Percentiles rank a stretch among this genome's conserved stretches.
phyloP scores from a whole-genome alignment of 2,797 vertebrate species.

The Pangasius mekongensis region DNA sequence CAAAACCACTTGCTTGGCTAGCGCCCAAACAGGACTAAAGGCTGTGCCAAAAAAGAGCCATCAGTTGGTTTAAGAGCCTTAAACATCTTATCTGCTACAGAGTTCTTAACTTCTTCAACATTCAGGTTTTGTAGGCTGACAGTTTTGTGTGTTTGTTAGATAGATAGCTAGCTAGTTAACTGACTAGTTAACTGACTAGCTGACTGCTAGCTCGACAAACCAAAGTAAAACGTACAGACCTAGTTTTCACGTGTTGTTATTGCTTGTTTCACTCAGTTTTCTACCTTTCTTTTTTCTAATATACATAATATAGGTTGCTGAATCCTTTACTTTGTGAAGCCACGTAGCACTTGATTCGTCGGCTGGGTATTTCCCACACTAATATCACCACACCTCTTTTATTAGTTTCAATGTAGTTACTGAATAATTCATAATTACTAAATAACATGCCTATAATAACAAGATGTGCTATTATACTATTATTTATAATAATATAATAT shows the following conservation, averaged over 20 bases:
- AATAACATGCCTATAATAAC: background rate
- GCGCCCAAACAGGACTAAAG: background rate
- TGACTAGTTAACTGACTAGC: background rate
- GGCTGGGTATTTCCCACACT: background rate
- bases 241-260: background rate
- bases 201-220: background rate
- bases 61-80: background rate
- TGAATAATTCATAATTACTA: background rate
- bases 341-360: background rate
- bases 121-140: background rate
- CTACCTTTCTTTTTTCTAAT: background rate
- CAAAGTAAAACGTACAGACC: background rate
- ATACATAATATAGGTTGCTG: background rate
- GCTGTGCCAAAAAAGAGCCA: background rate
- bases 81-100: background rate
- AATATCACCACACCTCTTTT: background rate
- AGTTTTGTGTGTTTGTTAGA: background rate
- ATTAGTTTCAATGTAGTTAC: background rate
- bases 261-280: background rate
- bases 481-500: background rate
- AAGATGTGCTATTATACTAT: slow-evolving; percentile 1
- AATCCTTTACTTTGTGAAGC: background rate
- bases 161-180: background rate
- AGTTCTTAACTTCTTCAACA: background rate
- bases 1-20: background rate